Percentiles rank a stretch among this genome's conserved stretches.
Evolutionary conservation across 2,113 vertebrate genomes (phyloP).

Genomic region (Syngnathoides biaculeatus): DNA sequence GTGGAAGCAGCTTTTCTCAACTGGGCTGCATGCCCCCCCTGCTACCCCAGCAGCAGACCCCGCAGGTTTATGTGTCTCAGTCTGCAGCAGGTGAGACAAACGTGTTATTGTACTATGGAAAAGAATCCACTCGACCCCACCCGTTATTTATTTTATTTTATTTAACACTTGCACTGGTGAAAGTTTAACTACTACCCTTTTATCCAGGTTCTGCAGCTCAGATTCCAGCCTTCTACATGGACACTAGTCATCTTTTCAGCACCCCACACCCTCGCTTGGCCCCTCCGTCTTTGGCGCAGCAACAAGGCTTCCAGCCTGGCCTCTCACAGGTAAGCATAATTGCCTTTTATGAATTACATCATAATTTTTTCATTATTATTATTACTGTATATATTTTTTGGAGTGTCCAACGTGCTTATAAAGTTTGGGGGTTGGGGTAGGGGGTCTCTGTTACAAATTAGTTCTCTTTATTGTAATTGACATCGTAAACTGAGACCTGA

Average conservation of each 20-base stretch:
- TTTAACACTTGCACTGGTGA: too few species aligned
- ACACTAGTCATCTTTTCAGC: conserved; percentile 95
- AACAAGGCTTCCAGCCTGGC: conserved; percentile 93
- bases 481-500: too few species aligned
- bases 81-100: conserved; percentile 88
- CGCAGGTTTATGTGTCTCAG: conserved; percentile 96
- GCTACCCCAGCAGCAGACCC: conserved; percentile 91
- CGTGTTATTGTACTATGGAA: too few species aligned
- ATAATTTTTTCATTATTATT: too few species aligned
- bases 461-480: too few species aligned
- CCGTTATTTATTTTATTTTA: background rate
- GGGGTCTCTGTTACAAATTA: too few species aligned
- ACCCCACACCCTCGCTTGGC: conserved; percentile 89
- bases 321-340: conserved; percentile 88
- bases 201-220: conserved; percentile 80
- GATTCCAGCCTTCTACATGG: conserved; percentile 97
- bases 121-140: background rate
- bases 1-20: conserved; percentile 88
- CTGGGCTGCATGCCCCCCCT: conserved; percentile 91
- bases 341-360: background rate
- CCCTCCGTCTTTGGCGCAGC: conserved; percentile 89
- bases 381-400: too few species aligned
- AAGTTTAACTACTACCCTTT: background rate
- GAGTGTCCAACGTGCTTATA: too few species aligned
- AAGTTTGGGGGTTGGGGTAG: too few species aligned